Base-by-base conservation (phyloP, 2,888 invertebrate species). In the Hipparchia sbordonii region DNA sequence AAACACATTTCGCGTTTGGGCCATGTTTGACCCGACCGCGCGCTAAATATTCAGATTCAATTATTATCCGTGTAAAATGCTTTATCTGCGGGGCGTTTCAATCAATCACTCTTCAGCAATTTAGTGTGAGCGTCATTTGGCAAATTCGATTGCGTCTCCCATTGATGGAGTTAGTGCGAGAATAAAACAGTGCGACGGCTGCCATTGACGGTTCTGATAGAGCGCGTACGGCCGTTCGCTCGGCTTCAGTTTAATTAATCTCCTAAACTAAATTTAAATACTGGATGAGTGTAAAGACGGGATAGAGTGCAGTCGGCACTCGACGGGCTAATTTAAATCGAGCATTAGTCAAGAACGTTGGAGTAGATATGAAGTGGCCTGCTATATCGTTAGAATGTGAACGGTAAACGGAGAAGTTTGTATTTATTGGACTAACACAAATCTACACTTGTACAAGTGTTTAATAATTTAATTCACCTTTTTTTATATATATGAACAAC, bases 81-180 rank as follows among this genome's bases (percentile, higher is more conserved):
- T 88, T 88, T 86, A 82, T 84, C 83, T 77, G 81, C 78, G 82
- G 81, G 85, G 80, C 87, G 82, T 87, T 90, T 86, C 88, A 88
- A 91, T 91, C 90, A 91, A 90, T 91, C 90, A 90, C 88, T 89
- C 86, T 87, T 87, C 85, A 88, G 84, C 88, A 91, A 89, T 91
- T 90, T 88, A 87, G 89, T 85, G 84, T 87, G 88, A 89, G 84
- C 88, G 87, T 91, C 88, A 89, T 91, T 92, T 91, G 86, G 88
- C 87, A 88, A 90, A 90, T 89, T 90, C 87, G 89, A 92, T 92
- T 90, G 87, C 89, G 86, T 89, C 84, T 85, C 84, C 82, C 85
- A 88, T 88, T 88, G 87, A 83, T 84, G 80, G 84, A 83, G 83
- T 84, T 85, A 85, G 87, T 84, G 85, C 83, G 87, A 87, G 88